These are phyloP conservation scores for Pangasianodon gigas DNA, from an alignment of 2,113 vertebrate species.

Conservation along the genomic window DNA sequence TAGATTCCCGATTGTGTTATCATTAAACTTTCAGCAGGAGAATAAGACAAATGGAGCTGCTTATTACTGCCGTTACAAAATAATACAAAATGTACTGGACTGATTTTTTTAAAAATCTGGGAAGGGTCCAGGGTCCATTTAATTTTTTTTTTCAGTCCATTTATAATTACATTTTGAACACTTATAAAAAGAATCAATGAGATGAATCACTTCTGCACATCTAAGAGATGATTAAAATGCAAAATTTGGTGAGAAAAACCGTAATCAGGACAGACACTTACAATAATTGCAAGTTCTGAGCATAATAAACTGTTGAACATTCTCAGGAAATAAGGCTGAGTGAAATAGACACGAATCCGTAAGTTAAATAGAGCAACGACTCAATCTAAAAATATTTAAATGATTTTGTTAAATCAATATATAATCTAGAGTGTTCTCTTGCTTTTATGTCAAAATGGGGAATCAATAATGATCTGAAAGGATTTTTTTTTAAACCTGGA, in stretches of 20 bases:
- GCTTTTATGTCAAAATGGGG: not conserved
- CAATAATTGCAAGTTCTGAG: slow-evolving; percentile 1
- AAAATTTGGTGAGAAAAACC: not conserved
- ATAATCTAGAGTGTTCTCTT: not conserved
- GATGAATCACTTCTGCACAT: not conserved
- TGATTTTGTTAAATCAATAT: not conserved
- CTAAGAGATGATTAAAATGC: slow-evolving; percentile 24
- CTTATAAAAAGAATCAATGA: slow-evolving; percentile 7
- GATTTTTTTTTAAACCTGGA: not conserved
- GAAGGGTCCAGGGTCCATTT: slow-evolving; percentile 12
- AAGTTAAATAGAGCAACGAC: too few species aligned
- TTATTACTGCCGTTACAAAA: not conserved
- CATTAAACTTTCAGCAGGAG: not conserved
- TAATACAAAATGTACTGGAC: not conserved
- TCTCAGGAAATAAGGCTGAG: not conserved
- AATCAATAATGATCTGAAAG: not conserved
- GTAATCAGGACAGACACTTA: slow-evolving; percentile 3
- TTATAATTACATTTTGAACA: slow-evolving; percentile 29
- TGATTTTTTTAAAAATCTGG: not conserved
- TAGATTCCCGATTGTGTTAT: not conserved
- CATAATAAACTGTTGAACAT: not conserved
- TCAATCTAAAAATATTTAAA: not conserved
- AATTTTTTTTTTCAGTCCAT: slow-evolving; percentile 5
- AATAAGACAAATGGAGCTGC: not conserved
- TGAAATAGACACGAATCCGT: not conserved